phyloP scores from a whole-genome alignment of 2,797 vertebrate genomes.

The Oreonectes daqikongensis region DNA sequence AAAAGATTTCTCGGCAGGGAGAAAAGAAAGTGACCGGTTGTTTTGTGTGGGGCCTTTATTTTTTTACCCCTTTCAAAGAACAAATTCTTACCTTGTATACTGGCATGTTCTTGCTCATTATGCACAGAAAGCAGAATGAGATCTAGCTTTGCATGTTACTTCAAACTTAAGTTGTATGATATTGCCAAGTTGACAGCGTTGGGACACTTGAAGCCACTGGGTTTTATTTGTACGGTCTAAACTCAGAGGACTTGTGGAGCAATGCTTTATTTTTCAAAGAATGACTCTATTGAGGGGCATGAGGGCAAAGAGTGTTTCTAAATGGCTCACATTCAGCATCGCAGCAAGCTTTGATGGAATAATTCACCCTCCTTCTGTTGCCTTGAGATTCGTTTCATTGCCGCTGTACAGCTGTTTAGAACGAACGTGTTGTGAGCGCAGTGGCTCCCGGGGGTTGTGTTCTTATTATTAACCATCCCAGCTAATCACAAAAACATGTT shows the following conservation, averaged over 20 bases:
- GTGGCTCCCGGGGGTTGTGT: background rate
- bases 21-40: no score
- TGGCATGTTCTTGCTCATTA: background rate
- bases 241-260: conserved; percentile 3
- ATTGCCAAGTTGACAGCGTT: background rate
- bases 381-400: conserved; percentile 19
- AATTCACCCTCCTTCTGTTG: conserved; percentile 14
- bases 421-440: background rate
- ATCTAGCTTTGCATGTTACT: background rate
- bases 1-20: no score
- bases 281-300: background rate
- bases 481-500: conserved; percentile 8
- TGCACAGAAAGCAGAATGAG: background rate
- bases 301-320: conserved; percentile 14
- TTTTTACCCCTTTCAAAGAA: no score
- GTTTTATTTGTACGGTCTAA: background rate
- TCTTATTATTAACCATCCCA: conserved; percentile 12
- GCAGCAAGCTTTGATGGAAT: conserved; percentile 32
- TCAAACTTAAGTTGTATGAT: background rate
- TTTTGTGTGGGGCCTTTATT: no score
- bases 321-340: conserved; percentile 32
- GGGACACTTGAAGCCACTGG: background rate
- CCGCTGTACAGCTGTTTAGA: conserved; percentile 18
- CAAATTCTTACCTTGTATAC: no score
- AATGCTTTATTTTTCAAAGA: conserved; percentile 34